A percentile compares a stretch with the other conserved stretches of the same genome.
Evolutionary conservation across 2,888 invertebrate species (phyloP).

Genomic region (Alloplasta piceator): DNA sequence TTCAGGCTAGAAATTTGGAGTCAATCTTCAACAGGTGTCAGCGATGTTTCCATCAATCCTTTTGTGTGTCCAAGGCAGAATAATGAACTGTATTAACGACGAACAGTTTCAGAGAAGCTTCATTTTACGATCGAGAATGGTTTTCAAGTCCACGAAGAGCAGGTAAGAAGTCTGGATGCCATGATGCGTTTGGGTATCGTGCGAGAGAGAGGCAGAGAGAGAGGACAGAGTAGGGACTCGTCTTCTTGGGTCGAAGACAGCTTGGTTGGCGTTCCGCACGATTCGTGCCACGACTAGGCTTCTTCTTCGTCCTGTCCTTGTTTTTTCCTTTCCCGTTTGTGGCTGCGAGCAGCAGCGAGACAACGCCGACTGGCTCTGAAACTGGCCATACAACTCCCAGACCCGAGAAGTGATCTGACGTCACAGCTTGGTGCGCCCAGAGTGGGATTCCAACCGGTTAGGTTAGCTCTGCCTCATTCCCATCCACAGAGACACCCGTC

Average conservation of each 20-base stretch:
- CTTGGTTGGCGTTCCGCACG: slow-evolving; percentile 44
- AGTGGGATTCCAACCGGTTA: slow-evolving; percentile 76
- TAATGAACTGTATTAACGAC: too few species aligned
- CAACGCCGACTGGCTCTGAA: slow-evolving; percentile 58
- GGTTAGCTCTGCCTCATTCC: slow-evolving; percentile 15
- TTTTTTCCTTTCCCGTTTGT: slow-evolving; percentile 42
- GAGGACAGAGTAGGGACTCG: slow-evolving; percentile 26
- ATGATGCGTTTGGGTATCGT: slow-evolving; percentile 30
- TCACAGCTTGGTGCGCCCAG: slow-evolving; percentile 65
- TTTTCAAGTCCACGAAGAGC: slow-evolving; percentile 22
- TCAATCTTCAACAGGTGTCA: neutral
- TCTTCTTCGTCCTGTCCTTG: slow-evolving; percentile 60
- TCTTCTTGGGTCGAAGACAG: slow-evolving; percentile 48
- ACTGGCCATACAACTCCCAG: slow-evolving; percentile 65
- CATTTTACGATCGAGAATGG: slow-evolving; percentile 20
- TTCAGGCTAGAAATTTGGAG: too few species aligned
- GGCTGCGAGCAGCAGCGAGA: slow-evolving; percentile 45
- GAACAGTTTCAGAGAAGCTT: neutral
- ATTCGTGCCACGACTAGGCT: slow-evolving; percentile 43
- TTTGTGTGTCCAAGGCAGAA: too few species aligned
- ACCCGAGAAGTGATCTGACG: slow-evolving; percentile 55
- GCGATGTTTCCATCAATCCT: too few species aligned
- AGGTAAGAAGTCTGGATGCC: slow-evolving; percentile 60
- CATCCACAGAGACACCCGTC: too few species aligned
- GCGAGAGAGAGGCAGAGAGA: slow-evolving; percentile 9